Evolutionary conservation across 30 jellyfish, hydroid and myxozoan genomes (phyloP).

Genomic region (Catostylus mosaicus): DNA sequence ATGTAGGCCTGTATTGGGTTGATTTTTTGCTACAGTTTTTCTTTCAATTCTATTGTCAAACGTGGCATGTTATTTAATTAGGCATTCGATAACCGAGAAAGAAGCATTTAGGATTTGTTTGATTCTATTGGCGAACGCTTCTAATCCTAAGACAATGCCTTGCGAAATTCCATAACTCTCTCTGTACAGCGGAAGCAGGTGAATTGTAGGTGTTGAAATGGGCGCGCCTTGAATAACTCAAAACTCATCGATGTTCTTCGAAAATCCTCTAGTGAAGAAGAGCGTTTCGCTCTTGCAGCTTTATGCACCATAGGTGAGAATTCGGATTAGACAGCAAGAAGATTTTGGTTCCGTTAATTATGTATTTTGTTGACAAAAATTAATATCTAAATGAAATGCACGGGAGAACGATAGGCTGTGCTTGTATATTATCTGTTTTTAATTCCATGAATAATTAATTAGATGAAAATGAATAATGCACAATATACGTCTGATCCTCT

Average conservation of each 20-base stretch:
- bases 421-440: neutral
- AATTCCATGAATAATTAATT: slow-evolving; percentile 59
- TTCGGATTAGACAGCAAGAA: neutral
- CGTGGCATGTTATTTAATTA: neutral
- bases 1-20: too few relatives aligned
- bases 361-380: slow-evolving; percentile 19
- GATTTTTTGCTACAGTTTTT: neutral
- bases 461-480: slow-evolving; percentile 77
- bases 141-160: slow-evolving; percentile 12
- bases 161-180: neutral
- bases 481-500: slow-evolving; percentile 71
- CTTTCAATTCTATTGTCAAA: neutral
- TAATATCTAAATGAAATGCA: neutral
- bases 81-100: neutral
- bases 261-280: neutral
- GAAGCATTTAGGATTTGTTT: neutral
- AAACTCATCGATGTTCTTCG: neutral
- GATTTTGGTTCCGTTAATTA: neutral
- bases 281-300: neutral
- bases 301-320: neutral
- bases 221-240: neutral
- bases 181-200: slow-evolving; percentile 14
- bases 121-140: neutral
- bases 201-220: neutral
- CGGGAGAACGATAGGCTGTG: neutral